Evolutionary conservation across 2,888 invertebrate genomes (phyloP).

Genomic region (Dolomedes plantarius): DNA sequence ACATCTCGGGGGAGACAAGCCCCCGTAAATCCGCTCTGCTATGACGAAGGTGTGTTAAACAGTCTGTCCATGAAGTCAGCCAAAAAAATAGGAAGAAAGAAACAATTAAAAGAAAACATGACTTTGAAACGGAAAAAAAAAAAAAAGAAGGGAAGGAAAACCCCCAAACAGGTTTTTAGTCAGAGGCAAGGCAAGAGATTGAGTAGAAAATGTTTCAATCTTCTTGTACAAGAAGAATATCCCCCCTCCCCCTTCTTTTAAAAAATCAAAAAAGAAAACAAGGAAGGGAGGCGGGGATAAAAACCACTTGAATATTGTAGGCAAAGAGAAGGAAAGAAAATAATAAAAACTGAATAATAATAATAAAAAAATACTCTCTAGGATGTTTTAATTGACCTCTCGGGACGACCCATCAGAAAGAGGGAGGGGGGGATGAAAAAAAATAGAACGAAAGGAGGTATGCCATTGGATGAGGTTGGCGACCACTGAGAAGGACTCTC

Average conservation of each 20-base stretch:
- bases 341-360: conserved; percentile 45
- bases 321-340: conserved; percentile 12
- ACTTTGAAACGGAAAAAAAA: not conserved
- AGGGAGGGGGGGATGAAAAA: conserved; percentile 28
- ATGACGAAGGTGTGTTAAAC: conserved; percentile 60
- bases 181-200: conserved; percentile 36
- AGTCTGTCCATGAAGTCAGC: conserved; percentile 18
- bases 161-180: conserved; percentile 61
- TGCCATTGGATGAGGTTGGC: conserved; percentile 60
- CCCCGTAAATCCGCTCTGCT: conserved; percentile 3
- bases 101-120: conserved; percentile 22
- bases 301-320: conserved; percentile 28
- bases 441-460: conserved; percentile 39
- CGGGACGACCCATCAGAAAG: conserved; percentile 32
- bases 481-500: conserved; percentile 59
- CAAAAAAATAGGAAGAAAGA: conserved; percentile 2
- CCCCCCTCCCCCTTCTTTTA: not conserved
- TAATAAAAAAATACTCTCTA: conserved; percentile 45
- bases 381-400: conserved; percentile 70
- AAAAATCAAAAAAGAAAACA: conserved; percentile 26
- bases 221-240: conserved; percentile 27
- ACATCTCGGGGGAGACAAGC: not conserved
- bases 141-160: conserved; percentile 8
- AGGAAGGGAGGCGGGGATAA: conserved; percentile 28
- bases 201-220: conserved; percentile 70